Conservation (phyloP, 2,888 invertebrate genomes). For the Ormyrus pomaceus region DNA sequence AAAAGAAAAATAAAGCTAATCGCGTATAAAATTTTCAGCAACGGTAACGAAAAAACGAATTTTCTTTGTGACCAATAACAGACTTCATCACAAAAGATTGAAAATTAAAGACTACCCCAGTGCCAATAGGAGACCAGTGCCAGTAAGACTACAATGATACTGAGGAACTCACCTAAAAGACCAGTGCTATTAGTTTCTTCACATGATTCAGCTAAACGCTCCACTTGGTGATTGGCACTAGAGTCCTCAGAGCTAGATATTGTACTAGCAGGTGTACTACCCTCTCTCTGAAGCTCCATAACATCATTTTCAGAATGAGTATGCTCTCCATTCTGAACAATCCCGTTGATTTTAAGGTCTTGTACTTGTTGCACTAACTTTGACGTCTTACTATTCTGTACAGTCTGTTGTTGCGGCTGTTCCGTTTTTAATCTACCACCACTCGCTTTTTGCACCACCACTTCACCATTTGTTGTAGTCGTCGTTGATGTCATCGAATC, state of each 20-base stretch:
- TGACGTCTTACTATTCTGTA: slow-evolving; percentile 59
- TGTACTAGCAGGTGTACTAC: slow-evolving; percentile 73
- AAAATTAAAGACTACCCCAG: slow-evolving; percentile 39
- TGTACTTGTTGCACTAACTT: slow-evolving; percentile 65
- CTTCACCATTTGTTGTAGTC: slow-evolving; percentile 59
- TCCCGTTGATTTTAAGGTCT: slow-evolving; percentile 60
- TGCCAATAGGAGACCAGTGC: slow-evolving; percentile 45
- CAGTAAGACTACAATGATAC: slow-evolving; percentile 57
- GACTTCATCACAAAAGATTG: slow-evolving; percentile 20
- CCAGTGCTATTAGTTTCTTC: slow-evolving; percentile 68
- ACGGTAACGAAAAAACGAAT: slow-evolving; percentile 8
- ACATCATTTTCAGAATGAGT: slow-evolving; percentile 66
- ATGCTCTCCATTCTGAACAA: slow-evolving; percentile 66
- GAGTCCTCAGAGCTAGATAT: slow-evolving; percentile 72
- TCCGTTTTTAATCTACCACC: slow-evolving; percentile 64
- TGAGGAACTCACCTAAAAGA: slow-evolving; percentile 70
- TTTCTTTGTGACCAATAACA: slow-evolving; percentile 24
- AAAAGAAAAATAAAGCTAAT: slow-evolving; percentile 37
- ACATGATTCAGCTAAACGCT: slow-evolving; percentile 65
- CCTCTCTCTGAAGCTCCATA: slow-evolving; percentile 70
- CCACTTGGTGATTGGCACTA: slow-evolving; percentile 66
- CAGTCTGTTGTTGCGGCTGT: slow-evolving; percentile 58
- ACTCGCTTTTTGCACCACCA: slow-evolving; percentile 66
- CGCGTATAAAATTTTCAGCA: slow-evolving; percentile 4
- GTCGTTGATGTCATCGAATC: slow-evolving; percentile 56